Base-by-base conservation (phyloP, 2,797 vertebrate genomes). In the Anguilla pacifica region DNA sequence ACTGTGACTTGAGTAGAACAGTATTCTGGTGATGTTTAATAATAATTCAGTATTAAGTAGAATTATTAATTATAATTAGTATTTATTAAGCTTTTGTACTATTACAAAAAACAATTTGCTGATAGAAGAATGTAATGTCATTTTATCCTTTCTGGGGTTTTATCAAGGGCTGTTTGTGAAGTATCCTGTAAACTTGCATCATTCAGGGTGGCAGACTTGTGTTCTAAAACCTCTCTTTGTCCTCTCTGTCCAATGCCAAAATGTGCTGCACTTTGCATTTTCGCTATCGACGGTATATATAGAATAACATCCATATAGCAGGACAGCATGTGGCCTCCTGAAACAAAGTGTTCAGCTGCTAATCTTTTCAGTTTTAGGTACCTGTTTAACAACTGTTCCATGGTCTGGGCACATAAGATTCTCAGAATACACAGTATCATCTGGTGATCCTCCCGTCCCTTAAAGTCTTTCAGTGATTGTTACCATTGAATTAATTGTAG, bases 31-130 rank as follows among this genome's bases (percentile, higher is more conserved):
- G 22, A 82, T 82, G 79, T 82, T 49, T n/a, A 49, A 77, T 82
- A 25, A 82, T 82, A 25, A 7, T 49, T 25, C 43, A 9, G 79
- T 51, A 46, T 51, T 82, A 22, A 49, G 46, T 82, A 70, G 64
- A 9, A 70, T 70, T 70, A 70, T 70, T 70, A n/a, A 70, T 70
- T n/a, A 25, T 28, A n/a, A 70, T 82, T 82, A n/a, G 79, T 82
- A 22, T 51, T 77, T 19, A 49, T 7, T 51, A 25, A 22, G 46
- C 19, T 82, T 46, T 22, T 82, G 10, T n/a, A n/a, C 39, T 11
- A n/a, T 10, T 49, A 15, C 39, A 82, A 46, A 51, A 51, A 51
- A 82, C 25, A 19, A 19, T 77, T 3, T 51, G 46, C 7, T 49
- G 25, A 82, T 51, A n/a, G 79, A n/a, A 25, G 46, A 82, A 31